These are phyloP conservation scores for Clarias laeviceps DNA, from an alignment of 2,797 vertebrate species.

Conservation along the genomic window DNA sequence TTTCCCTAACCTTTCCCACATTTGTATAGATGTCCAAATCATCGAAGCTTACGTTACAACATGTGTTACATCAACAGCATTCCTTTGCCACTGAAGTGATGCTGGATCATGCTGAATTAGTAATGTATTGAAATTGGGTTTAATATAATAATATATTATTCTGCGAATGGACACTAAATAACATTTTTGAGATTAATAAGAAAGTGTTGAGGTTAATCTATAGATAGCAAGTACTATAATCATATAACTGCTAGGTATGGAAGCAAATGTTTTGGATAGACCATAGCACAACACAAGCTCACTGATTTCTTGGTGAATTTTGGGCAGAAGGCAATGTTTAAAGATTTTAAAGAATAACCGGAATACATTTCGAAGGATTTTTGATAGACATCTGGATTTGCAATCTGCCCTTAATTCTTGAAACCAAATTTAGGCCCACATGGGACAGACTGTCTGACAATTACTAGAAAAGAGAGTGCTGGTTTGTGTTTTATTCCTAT, in stretches of 20 bases:
- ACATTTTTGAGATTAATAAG: neutral
- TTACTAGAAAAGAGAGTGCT: slow-evolving; percentile 52
- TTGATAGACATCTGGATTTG: slow-evolving; percentile 7
- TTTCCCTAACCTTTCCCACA: slow-evolving; percentile 48
- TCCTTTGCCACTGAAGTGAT: neutral
- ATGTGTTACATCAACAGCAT: slow-evolving; percentile 5
- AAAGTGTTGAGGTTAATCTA: neutral
- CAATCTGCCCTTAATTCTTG: slow-evolving; percentile 9
- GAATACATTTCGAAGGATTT: slow-evolving; percentile 3
- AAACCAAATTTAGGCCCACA: slow-evolving; percentile 55
- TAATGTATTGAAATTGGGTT: neutral
- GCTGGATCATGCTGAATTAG: neutral
- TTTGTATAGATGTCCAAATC: slow-evolving; percentile 39
- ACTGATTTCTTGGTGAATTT: neutral
- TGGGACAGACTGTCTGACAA: slow-evolving; percentile 55
- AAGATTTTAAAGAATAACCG: neutral
- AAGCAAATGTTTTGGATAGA: neutral
- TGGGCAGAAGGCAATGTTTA: neutral
- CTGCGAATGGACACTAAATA: neutral
- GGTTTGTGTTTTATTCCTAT: slow-evolving; percentile 64
- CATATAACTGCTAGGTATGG: neutral
- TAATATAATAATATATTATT: neutral
- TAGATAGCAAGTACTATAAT: neutral
- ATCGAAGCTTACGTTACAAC: slow-evolving; percentile 16
- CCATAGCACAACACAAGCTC: neutral